Evolutionary conservation across 1,140 invertebrate species (phyloP).

Genomic region (Caerostris extrusa): DNA sequence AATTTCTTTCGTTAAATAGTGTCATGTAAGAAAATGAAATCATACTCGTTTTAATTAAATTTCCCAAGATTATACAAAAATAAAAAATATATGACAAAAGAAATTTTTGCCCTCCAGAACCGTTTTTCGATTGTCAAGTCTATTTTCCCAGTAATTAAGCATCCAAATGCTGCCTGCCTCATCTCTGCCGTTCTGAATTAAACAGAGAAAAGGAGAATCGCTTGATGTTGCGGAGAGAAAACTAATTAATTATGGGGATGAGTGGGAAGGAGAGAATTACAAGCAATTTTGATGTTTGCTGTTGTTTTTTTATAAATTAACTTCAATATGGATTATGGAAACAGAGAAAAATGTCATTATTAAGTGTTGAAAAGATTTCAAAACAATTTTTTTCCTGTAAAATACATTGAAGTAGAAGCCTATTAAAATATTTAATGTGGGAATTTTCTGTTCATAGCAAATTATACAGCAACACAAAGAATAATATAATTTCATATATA

Average conservation of each 20-base stretch:
- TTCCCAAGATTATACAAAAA: neutral
- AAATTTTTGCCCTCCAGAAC: neutral
- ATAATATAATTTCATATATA: too few relatives aligned
- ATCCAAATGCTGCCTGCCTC: neutral
- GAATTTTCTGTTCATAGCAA: too few relatives aligned
- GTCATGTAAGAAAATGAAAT: neutral
- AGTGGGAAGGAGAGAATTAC: too few relatives aligned
- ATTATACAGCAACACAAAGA: too few relatives aligned
- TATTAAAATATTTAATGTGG: too few relatives aligned
- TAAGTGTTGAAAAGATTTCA: too few relatives aligned
- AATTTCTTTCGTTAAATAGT: neutral
- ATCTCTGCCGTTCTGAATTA: neutral
- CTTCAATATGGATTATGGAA: too few relatives aligned
- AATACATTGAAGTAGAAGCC: too few relatives aligned
- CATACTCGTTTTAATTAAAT: neutral
- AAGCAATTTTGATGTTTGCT: too few relatives aligned
- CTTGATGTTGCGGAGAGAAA: neutral
- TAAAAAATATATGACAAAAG: neutral
- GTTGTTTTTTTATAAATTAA: too few relatives aligned
- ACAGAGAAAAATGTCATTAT: too few relatives aligned
- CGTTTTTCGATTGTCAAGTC: neutral
- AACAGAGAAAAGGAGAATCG: neutral
- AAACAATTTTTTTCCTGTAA: too few relatives aligned
- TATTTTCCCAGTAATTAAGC: conserved; percentile 10
- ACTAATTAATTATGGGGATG: neutral